A percentile compares a stretch with the other conserved stretches of the same genome.
Conservation (phyloP, 2,113 vertebrate species). For the Rattus norvegicus region GRCr8 NC_086032.1:62809001-62809500, state of each 20-base stretch:
- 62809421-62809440: slow-evolving; percentile 62
- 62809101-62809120: no score
- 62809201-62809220: not conserved
- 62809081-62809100: not conserved
- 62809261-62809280: not conserved
- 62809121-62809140: not conserved
- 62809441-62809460: slow-evolving; percentile 57
- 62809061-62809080: not conserved
- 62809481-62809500: slow-evolving; percentile 62
- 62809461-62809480: slow-evolving; percentile 47
- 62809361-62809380: not conserved
- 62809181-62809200: not conserved
- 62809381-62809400: not conserved
- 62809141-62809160: no score
- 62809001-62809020: not conserved
- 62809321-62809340: not conserved
- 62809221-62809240: not conserved
- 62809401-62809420: slow-evolving; percentile 42
- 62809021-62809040: not conserved
- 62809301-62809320: slow-evolving; percentile 15
- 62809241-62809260: slow-evolving; percentile 4
- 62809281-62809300: not conserved
- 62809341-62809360: slow-evolving; percentile 45
- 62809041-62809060: not conserved
- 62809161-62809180: not conserved